Evolutionary conservation across 2,797 vertebrate genomes (phyloP).

Genomic region (Melanotaenia nigrans): DNA sequence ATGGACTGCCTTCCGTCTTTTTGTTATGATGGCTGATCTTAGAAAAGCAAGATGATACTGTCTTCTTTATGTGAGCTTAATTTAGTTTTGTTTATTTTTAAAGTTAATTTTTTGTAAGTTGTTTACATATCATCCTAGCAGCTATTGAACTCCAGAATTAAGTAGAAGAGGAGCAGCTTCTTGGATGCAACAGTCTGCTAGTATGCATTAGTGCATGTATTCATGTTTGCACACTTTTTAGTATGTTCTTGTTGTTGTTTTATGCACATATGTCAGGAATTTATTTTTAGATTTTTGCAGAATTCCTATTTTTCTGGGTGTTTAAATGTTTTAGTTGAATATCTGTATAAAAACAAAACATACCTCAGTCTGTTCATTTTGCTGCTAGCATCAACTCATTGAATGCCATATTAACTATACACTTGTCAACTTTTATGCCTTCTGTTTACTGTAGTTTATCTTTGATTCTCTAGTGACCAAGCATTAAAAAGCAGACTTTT

Average conservation of each 20-base stretch:
- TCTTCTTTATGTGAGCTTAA: conserved; percentile 1
- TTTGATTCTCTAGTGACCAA: neutral
- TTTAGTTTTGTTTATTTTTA: conserved; percentile 1
- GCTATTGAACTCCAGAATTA: conserved; percentile 81
- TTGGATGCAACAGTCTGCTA: conserved; percentile 37
- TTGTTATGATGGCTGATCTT: conserved; percentile 5
- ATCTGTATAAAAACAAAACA: conserved; percentile 74
- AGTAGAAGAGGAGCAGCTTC: conserved; percentile 47
- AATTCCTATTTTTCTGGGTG: conserved; percentile 51
- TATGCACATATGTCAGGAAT: conserved; percentile 52
- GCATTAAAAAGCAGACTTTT: neutral
- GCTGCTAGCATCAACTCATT: conserved; percentile 83
- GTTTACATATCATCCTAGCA: conserved; percentile 71
- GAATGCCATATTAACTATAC: conserved; percentile 48
- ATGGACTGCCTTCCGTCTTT: neutral
- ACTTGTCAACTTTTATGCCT: conserved; percentile 39
- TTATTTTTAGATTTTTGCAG: conserved; percentile 31
- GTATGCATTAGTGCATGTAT: conserved; percentile 32
- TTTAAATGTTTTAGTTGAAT: conserved; percentile 26
- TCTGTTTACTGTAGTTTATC: conserved; percentile 19
- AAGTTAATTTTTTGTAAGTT: conserved; percentile 25
- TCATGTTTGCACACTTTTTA: neutral
- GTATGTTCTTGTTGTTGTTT: conserved; percentile 28
- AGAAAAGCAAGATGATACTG: conserved; percentile 1
- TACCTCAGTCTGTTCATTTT: conserved; percentile 87